These are phyloP conservation scores for Pardalotus punctatus DNA, from an alignment of 2,113 vertebrate genomes.

Conservation along the genomic window DNA sequence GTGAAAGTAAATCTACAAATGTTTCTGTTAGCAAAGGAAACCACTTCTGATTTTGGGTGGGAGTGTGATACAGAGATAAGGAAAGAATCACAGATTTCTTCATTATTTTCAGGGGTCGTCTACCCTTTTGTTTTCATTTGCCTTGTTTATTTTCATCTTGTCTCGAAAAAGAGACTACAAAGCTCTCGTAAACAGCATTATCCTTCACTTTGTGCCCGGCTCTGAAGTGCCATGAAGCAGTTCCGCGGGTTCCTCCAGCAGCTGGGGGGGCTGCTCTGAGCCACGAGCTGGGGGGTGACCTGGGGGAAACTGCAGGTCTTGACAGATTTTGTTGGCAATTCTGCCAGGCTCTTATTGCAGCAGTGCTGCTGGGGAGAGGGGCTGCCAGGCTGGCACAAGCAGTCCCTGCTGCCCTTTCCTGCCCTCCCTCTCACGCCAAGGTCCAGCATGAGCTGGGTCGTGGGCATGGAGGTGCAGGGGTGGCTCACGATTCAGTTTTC, in stretches of 20 bases:
- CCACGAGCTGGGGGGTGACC: neutral
- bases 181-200: neutral
- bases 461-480: neutral
- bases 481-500: neutral
- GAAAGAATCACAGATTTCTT: neutral
- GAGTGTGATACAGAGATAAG: neutral
- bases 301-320: neutral
- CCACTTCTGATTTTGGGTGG: neutral
- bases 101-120: neutral
- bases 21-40: neutral
- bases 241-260: neutral
- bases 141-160: neutral
- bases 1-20: neutral
- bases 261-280: neutral
- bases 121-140: neutral
- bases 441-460: neutral
- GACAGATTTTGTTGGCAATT: neutral
- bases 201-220: neutral
- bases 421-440: rapidly evolving
- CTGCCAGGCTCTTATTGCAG: neutral
- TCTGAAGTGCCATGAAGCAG: neutral
- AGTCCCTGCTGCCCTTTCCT: neutral
- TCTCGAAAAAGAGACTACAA: neutral
- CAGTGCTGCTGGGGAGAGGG: neutral
- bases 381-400: rapidly evolving